Evolutionary conservation across 2,113 vertebrate species (phyloP).

Genomic region (Oreochromis tanganicae): DNA sequence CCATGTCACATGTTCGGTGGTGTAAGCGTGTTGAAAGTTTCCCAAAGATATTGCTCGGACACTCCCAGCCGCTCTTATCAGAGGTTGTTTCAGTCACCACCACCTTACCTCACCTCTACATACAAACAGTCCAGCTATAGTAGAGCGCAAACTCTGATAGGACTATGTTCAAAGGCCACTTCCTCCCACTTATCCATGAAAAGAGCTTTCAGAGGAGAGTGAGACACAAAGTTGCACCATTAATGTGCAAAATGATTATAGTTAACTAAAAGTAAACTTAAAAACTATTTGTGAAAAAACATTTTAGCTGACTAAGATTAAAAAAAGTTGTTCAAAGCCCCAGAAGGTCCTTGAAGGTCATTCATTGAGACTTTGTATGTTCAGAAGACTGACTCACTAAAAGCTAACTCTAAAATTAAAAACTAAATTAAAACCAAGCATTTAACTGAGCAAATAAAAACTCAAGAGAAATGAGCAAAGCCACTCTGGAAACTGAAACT

Average conservation of each 20-base stretch:
- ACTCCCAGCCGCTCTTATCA: conserved; percentile 57
- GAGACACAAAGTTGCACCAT: background rate
- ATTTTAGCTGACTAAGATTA: background rate
- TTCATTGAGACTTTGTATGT: background rate
- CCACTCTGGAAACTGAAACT: background rate
- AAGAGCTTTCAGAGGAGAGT: background rate
- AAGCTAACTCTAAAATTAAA: background rate
- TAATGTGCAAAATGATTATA: background rate
- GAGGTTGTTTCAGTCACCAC: conserved; percentile 12
- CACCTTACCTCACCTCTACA: conserved; percentile 46
- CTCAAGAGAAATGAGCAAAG: background rate
- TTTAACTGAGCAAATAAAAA: background rate
- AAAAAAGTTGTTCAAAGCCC: background rate
- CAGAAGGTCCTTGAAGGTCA: background rate
- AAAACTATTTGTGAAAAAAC: background rate
- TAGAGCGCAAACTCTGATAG: conserved; percentile 70
- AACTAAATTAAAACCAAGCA: background rate
- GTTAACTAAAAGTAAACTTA: background rate
- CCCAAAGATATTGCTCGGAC: background rate
- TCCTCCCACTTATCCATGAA: conserved; percentile 57
- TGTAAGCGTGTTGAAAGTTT: background rate
- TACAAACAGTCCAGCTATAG: conserved; percentile 61
- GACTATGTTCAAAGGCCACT: conserved; percentile 76
- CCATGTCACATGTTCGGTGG: background rate
- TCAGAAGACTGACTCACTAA: background rate